Evolutionary conservation across 1,140 invertebrate species (phyloP), one percentile per base, ranked within the genome.

Genomic region (Eurosta solidaginis): DNA sequence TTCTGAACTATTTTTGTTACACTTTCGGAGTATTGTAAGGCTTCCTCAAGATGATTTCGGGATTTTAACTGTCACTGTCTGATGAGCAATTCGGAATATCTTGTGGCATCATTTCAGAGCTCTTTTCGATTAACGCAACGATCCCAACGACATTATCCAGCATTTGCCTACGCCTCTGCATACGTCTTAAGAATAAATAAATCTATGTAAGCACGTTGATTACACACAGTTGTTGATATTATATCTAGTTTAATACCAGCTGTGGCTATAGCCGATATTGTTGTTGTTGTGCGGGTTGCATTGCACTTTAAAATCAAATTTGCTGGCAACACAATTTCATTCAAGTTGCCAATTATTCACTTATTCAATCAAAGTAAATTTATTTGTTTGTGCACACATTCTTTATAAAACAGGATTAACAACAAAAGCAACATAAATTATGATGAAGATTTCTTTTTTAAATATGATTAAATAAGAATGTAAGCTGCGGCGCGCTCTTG

Each of bases 331-430:
- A 86, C 85, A 86, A 86, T 86, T 86, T 83, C 85, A 86, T 86
- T 86, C 85, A 86, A 86, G 82, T 86, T 86, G 85, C 85, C 85
- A 86, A 86, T 86, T 86, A 86, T 82, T 83, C 68, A 81, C 74
- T 83, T 86, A 86, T 86, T 86, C 82, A 86, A 86, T 86, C 84
- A 86, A 84, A 86, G 78, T 86, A 86, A 86, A 86, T 86, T 86
- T 86, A 86, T 86, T 86, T 86, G 83, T 86, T 78, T 78, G 78
- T 78, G 25, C 78, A 45, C 22, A 14, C 40, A 17, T 68, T 68
- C 59, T 40, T 68, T 22, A 33, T 17, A 14, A 1, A 42, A 40
- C 59, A 3, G 40, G 33, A 68, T 20, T 33, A 68, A 27, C 25
- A 54, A 54, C 22, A 29, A 54, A 7, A 54, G 27, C n/a, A 52